These are phyloP conservation scores for Chaenogobius annularis DNA, from an alignment of 2,113 vertebrate genomes.

Conservation along the genomic window DNA sequence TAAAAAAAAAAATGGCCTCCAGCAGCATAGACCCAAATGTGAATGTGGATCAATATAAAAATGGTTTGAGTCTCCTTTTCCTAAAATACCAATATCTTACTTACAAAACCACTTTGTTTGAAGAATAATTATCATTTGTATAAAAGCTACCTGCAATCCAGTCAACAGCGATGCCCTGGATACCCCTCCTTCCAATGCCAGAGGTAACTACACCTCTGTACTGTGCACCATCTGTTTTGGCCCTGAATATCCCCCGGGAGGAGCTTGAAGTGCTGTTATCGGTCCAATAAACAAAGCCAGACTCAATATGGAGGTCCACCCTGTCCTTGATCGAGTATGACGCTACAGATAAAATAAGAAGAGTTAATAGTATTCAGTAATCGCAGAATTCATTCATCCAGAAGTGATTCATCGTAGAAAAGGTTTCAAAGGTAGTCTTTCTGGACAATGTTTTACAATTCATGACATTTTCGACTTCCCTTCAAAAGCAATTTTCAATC, in stretches of 20 bases:
- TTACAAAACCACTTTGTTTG: neutral
- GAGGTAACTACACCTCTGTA: conserved; percentile 51
- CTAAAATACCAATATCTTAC: too few species aligned
- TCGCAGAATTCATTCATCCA: neutral
- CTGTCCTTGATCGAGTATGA: conserved; percentile 46
- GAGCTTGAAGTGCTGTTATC: conserved; percentile 61
- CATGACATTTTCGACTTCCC: too few species aligned
- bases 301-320: conserved; percentile 67
- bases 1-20: neutral
- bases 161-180: conserved; percentile 74
- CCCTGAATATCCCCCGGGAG: conserved; percentile 63
- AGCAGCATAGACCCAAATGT: too few species aligned
- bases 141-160: conserved; percentile 69
- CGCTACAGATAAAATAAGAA: conserved; percentile 34
- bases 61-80: too few species aligned
- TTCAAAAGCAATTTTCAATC: too few species aligned
- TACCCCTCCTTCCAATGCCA: conserved; percentile 66
- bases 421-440: too few species aligned
- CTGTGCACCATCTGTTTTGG: conserved; percentile 65
- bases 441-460: too few species aligned
- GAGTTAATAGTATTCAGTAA: neutral
- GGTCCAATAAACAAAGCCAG: conserved; percentile 71
- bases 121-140: neutral
- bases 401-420: too few species aligned
- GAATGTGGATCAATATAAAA: too few species aligned